Conservation (phyloP, 2,888 invertebrate species). For the Dorcus hopei region DNA sequence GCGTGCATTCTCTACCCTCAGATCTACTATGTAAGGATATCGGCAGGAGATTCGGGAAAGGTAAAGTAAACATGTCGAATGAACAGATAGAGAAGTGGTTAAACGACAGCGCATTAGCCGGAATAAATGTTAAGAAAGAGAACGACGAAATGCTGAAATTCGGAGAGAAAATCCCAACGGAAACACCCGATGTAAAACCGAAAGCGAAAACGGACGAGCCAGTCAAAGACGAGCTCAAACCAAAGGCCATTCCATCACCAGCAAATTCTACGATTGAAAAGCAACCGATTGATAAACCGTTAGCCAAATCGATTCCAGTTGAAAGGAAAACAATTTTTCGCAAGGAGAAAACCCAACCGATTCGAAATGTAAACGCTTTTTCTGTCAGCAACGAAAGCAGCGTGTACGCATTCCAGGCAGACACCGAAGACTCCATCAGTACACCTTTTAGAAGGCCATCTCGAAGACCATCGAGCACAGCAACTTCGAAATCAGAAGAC, state of each 20-base stretch:
- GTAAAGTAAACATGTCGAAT: constrained; percentile 66
- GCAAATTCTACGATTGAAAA: constrained; percentile 30
- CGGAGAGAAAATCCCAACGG: constrained; percentile 41
- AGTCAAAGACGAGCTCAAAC: constrained; percentile 7
- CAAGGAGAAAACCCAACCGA: constrained; percentile 50
- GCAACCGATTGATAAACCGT: not conserved
- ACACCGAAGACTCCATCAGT: constrained; percentile 57
- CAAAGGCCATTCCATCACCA: constrained; percentile 10
- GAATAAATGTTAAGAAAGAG: constrained; percentile 40
- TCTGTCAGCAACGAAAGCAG: constrained; percentile 68
- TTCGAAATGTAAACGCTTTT: constrained; percentile 58
- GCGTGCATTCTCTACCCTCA: constrained; percentile 34
- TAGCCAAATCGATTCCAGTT: constrained; percentile 14
- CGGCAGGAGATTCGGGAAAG: constrained; percentile 51
- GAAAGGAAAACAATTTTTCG: constrained; percentile 58
- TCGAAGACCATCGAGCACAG: constrained; percentile 49
- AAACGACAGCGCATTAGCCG: constrained; percentile 47
- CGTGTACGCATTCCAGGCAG: constrained; percentile 69
- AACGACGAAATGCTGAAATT: constrained; percentile 44
- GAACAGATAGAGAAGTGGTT: constrained; percentile 68
- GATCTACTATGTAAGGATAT: constrained; percentile 39
- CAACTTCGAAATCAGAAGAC: constrained; percentile 50
- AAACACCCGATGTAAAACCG: constrained; percentile 26
- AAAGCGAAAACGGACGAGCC: not conserved
- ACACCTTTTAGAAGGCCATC: constrained; percentile 58